Percentiles rank a stretch among this genome's conserved stretches.
phyloP scores from a whole-genome alignment of 2,888 invertebrate genomes.

The Microplitis manilae region DNA sequence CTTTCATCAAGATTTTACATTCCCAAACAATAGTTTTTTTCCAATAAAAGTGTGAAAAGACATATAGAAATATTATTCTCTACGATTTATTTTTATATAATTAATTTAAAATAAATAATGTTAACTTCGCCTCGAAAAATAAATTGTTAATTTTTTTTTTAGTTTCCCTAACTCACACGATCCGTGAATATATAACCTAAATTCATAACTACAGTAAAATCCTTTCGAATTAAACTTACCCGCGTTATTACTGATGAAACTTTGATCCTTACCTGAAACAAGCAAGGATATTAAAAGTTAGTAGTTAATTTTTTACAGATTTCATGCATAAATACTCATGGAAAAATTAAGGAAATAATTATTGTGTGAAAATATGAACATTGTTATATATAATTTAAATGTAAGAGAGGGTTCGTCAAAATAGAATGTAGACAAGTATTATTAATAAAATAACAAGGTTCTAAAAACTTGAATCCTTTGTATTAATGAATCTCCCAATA shows the following conservation, averaged over 20 bases:
- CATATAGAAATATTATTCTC: not conserved
- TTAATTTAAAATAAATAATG: not conserved
- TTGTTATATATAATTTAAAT: too few relatives aligned
- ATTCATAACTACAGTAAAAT: conserved; percentile 55
- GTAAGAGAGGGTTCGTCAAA: too few relatives aligned
- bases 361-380: not conserved
- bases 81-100: not conserved
- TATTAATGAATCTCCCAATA: too few relatives aligned
- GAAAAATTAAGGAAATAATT: not conserved
- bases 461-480: too few relatives aligned
- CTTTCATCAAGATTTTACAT: conserved; percentile 47
- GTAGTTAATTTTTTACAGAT: conserved; percentile 1
- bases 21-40: not conserved
- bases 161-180: not conserved
- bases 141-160: not conserved
- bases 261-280: conserved; percentile 71
- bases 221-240: conserved; percentile 64
- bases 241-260: conserved; percentile 69
- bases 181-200: conserved; percentile 29
- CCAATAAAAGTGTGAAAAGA: not conserved
- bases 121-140: not conserved
- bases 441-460: too few relatives aligned
- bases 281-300: conserved; percentile 39
- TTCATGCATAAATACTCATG: conserved; percentile 2
- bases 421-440: too few relatives aligned